Percentiles rank a stretch among this genome's conserved stretches.
Evolutionary conservation across 1,140 invertebrate genomes (phyloP).

Genomic region (Globodera ellingtonae): DNA sequence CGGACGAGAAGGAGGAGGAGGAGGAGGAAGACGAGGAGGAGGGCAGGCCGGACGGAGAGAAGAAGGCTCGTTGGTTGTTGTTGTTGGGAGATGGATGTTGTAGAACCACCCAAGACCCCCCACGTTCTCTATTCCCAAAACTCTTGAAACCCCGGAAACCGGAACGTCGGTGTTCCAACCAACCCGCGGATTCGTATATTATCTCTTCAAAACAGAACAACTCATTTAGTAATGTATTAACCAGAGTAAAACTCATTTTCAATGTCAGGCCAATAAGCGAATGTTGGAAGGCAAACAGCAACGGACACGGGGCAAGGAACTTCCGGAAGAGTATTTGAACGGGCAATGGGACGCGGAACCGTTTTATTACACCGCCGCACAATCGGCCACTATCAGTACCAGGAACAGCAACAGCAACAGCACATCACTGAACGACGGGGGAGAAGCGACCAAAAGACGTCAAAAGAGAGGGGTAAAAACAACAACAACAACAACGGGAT

Average conservation of each 20-base stretch:
- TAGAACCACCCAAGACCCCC: too few relatives aligned
- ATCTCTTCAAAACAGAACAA: too few relatives aligned
- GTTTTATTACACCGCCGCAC: constrained; percentile 20
- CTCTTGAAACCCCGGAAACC: too few relatives aligned
- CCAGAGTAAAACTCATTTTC: background rate
- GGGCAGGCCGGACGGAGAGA: too few relatives aligned
- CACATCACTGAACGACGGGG: background rate
- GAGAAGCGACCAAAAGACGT: background rate
- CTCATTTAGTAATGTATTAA: too few relatives aligned
- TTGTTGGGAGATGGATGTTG: too few relatives aligned
- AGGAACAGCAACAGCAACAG: constrained; percentile 9
- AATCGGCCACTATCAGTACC: background rate
- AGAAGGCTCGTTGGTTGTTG: background rate
- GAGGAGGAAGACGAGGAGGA: background rate
- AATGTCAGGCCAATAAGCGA: background rate
- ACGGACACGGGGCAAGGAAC: background rate
- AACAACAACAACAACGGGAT: background rate
- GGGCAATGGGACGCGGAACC: constrained; percentile 28
- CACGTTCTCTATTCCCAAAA: too few relatives aligned
- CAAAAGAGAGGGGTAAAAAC: constrained; percentile 23
- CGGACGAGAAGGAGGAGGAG: background rate
- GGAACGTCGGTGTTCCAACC: too few relatives aligned
- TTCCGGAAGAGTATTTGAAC: background rate
- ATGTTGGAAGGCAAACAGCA: constrained; percentile 1
- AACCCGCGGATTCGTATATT: too few relatives aligned